Percentiles rank a stretch among this genome's conserved stretches.
These are phyloP conservation scores for Heliconius ismenius DNA, from an alignment of 2,888 invertebrate genomes.

Conservation along the genomic window DNA sequence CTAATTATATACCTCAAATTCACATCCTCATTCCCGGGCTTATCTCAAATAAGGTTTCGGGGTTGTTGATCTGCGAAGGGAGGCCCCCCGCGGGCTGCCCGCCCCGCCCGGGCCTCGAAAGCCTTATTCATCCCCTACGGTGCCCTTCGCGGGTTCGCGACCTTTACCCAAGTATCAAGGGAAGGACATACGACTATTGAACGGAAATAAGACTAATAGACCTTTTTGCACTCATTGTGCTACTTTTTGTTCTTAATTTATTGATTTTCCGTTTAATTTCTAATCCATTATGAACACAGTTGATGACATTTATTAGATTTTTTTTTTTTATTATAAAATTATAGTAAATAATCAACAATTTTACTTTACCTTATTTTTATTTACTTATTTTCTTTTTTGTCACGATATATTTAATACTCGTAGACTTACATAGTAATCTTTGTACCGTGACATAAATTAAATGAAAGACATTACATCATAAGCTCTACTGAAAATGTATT, in stretches of 20 bases:
- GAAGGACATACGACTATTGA: slow-evolving; percentile 61
- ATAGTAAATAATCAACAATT: not conserved
- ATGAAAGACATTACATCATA: slow-evolving; percentile 1
- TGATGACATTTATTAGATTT: not conserved
- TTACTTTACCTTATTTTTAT: not conserved
- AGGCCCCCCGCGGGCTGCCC: slow-evolving; percentile 41
- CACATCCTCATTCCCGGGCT: slow-evolving; percentile 58
- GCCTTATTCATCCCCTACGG: slow-evolving; percentile 66
- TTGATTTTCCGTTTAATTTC: not conserved
- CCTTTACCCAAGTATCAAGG: slow-evolving; percentile 65
- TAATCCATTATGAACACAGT: not conserved
- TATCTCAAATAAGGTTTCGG: slow-evolving; percentile 73
- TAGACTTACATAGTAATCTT: not conserved
- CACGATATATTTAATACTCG: not conserved
- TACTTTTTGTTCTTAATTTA: slow-evolving; percentile 22
- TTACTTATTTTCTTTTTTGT: not conserved
- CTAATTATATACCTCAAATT: slow-evolving; percentile 59
- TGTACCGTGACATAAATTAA: not conserved
- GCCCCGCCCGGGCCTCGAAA: slow-evolving; percentile 59
- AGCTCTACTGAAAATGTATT: not conserved
- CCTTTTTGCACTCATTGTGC: slow-evolving; percentile 35
- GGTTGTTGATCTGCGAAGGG: slow-evolving; percentile 74
- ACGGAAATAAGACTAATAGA: slow-evolving; percentile 49
- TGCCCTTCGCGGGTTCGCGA: slow-evolving; percentile 70
- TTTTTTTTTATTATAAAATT: not conserved